Base-by-base conservation (phyloP, 35 echinoderm and acorn worm species). In the Ophiothrix spiculata region DNA sequence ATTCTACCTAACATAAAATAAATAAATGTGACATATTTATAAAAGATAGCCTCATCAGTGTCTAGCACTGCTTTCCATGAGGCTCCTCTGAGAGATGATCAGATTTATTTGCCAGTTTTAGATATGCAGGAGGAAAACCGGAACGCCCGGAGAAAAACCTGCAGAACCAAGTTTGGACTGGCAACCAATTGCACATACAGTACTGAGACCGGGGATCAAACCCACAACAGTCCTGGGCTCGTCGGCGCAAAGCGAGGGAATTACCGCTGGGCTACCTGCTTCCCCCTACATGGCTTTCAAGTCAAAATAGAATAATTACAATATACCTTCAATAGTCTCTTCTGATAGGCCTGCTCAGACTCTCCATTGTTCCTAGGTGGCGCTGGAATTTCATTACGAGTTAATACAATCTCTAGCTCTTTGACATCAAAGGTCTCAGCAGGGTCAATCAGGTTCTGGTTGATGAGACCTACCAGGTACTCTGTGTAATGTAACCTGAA, bases 391-490 rank as follows among this genome's bases (percentile, higher is more conserved):
- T 93, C 87, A 86, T 93, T 76, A 2, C 92, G 45, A 1, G 21
- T 15, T 15, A 93, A 63, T 34, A 85, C 56, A 25, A 64, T 82
- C n/a, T 36, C 6, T 31, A 90, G 78, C 31, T 80, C 23, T 4
- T 80, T 21, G 1, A 36, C 23, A 32, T 79, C 64, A 37, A 81
- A 89, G 32, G 25, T 63, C 29, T 80, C 82, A 12, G 77, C 87
- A 12, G 92, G 92, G 42, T 93, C 87, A 35, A 89, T 93, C 31
- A 73, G 76, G 21, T 86, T 90, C 6, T 56, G 75, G 19, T 93
- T 93, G 39, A 93, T 93, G 49, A 89, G 41, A 10, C 86, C 83
- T 21, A 93, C 92, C 33, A 93, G 82, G 64, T 93, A 93, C 75
- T 93, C 92, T 28, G 36, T 89, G 78, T 93, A 93, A 40, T 93